Conservation (phyloP, 2,113 vertebrate species). For the Numida meleagris region DNA sequence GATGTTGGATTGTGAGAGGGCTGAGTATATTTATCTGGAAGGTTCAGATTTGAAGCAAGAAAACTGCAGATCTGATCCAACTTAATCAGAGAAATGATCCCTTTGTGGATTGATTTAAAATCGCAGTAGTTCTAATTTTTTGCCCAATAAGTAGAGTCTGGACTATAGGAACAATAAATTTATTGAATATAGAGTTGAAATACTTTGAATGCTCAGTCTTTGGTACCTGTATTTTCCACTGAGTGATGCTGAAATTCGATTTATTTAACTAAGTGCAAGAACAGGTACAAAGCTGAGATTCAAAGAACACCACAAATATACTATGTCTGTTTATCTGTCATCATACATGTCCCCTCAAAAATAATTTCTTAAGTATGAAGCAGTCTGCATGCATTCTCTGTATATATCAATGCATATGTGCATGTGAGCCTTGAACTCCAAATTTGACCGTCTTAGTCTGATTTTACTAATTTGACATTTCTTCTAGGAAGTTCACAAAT, state of each 20-base stretch:
- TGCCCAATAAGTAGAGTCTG: neutral
- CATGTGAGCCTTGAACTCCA: neutral
- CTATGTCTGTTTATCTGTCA: neutral
- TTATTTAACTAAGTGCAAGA: neutral
- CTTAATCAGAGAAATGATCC: constrained; percentile 14
- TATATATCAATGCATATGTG: neutral
- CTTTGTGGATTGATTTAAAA: constrained; percentile 25
- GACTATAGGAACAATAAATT: constrained; percentile 1
- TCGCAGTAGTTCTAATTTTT: neutral
- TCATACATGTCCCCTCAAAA: neutral
- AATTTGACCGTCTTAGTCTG: neutral
- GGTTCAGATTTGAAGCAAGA: neutral
- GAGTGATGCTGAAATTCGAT: neutral
- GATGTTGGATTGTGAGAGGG: neutral
- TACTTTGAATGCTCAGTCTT: neutral
- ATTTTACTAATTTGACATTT: neutral
- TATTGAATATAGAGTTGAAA: neutral
- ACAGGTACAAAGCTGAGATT: neutral
- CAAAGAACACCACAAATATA: neutral
- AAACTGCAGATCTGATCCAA: constrained; percentile 20
- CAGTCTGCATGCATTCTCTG: neutral
- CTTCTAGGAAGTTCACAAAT: neutral
- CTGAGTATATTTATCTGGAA: constrained; percentile 6
- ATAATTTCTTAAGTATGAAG: neutral
- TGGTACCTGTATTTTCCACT: neutral